phyloP scores from a whole-genome alignment of 1,140 invertebrate genomes.

The Bombyx mandarina region DNA sequence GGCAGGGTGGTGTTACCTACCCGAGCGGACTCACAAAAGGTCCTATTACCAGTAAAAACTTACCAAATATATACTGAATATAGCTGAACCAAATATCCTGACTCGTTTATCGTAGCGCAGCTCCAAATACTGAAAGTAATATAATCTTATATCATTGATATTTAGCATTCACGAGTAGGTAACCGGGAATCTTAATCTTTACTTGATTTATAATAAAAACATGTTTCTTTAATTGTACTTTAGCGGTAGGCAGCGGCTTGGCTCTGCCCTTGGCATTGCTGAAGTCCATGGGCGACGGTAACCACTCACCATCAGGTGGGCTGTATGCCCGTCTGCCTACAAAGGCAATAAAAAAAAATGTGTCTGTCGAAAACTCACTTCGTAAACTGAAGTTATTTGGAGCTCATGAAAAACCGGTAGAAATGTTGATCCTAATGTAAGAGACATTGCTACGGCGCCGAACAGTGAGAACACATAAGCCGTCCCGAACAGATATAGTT shows the following conservation, averaged over 20 bases:
- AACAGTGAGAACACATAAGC: constrained; percentile 78
- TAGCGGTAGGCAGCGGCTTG: no score
- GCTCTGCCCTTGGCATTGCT: no score
- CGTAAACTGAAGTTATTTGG: constrained; percentile 85
- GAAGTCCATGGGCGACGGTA: no score
- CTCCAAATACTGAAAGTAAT: constrained; percentile 82
- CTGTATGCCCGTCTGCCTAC: no score
- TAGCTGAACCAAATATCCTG: constrained; percentile 79
- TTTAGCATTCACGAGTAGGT: no score
- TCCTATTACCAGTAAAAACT: constrained; percentile 25
- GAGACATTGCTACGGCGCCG: constrained; percentile 75
- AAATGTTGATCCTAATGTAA: constrained; percentile 79
- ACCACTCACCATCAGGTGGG: no score
- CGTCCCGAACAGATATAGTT: constrained; percentile 86
- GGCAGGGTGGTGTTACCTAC: no score
- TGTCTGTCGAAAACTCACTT: constrained; percentile 67
- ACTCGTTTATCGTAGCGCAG: constrained; percentile 80
- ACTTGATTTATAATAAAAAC: background rate
- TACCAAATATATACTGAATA: constrained; percentile 81
- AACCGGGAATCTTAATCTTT: no score
- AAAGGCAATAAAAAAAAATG: no score
- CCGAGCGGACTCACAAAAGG: no score
- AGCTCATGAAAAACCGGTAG: constrained; percentile 88
- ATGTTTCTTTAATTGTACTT: background rate
- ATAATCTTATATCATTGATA: background rate